Evolutionary conservation across 2,888 invertebrate species (phyloP), one percentile per base, ranked within the genome.

Genomic region (Chaetogeoica ovagalla): DNA sequence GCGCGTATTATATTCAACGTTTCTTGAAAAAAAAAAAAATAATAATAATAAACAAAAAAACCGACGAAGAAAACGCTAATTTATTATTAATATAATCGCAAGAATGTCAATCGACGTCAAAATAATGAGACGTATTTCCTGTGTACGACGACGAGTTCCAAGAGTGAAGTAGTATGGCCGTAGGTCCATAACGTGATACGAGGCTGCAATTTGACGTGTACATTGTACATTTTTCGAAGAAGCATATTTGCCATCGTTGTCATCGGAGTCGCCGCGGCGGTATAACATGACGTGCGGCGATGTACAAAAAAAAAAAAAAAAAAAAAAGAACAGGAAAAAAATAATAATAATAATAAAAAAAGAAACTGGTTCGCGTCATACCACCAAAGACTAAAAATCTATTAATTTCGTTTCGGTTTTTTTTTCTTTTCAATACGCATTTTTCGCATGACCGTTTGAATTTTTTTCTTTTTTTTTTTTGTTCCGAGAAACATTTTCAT

Each of bases 371-470:
- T 77, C 77, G 77, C 77, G 77, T 77, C 69, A 70, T 77, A 77
- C 77, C 77, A 77, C 77, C 77, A 77, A 77, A 77, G 77, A 77
- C 69, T 77, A 77, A 77, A 30, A 77, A 77, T 77, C 77, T 77
- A 77, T 77, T 69, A 77, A 77, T 70, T 69, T 77, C 52, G 62
- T 69, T 77, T 30, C 30, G 30, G 1, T 30, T 74, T 77, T 69
- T 77, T 74, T 77, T 74, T 77, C 21, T 74, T 77, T 74, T 77
- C 21, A 55, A 52, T 62, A 30, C 37, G 52, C 77, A 77, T 77
- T 77, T 77, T 77, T 70, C 69, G 37, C 66, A 75, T 59, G 55
- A n/a, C 23, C 59, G 75, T 66, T 76, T 68, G 23, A 13, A 23
- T 69, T 70, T 30, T 30, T 30, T 30, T 30, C 4, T 74, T 63